phyloP scores from a whole-genome alignment of 2,797 vertebrate genomes.

The Eulemur coronatus region DNA sequence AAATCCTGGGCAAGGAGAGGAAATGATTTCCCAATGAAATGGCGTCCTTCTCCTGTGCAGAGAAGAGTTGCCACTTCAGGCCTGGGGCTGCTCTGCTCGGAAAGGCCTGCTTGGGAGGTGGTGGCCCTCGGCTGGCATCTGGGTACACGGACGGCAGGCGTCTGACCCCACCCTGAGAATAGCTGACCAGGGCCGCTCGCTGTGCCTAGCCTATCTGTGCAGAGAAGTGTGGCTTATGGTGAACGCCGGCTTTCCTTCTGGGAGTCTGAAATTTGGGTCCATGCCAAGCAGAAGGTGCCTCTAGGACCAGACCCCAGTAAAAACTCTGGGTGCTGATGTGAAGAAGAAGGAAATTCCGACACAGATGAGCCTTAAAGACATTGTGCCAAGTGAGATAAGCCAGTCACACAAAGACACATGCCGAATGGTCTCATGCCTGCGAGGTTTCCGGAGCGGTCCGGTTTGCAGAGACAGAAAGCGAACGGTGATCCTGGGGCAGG shows the following conservation, averaged over 20 bases:
- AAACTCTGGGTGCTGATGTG: too few relatives aligned
- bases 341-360: not conserved
- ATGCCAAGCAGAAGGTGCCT: not conserved
- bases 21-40: not conserved
- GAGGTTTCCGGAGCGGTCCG: too few relatives aligned
- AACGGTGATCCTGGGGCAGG: not conserved
- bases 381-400: too few relatives aligned
- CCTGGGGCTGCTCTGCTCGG: too few relatives aligned
- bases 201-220: not conserved
- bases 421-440: not conserved
- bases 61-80: not conserved
- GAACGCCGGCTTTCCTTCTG: not conserved
- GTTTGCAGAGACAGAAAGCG: not conserved
- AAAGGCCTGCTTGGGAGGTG: not conserved
- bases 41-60: not conserved
- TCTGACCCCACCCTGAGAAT: not conserved
- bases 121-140: too few relatives aligned
- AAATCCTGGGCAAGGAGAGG: not conserved
- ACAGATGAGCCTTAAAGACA: too few relatives aligned
- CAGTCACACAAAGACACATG: too few relatives aligned
- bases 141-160: not conserved
- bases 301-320: not conserved
- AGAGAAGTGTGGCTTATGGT: too few relatives aligned
- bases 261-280: not conserved
- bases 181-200: not conserved